These are phyloP conservation scores for Cerceris ruficornis DNA, from an alignment of 2,888 invertebrate species.

Conservation along the genomic window DNA sequence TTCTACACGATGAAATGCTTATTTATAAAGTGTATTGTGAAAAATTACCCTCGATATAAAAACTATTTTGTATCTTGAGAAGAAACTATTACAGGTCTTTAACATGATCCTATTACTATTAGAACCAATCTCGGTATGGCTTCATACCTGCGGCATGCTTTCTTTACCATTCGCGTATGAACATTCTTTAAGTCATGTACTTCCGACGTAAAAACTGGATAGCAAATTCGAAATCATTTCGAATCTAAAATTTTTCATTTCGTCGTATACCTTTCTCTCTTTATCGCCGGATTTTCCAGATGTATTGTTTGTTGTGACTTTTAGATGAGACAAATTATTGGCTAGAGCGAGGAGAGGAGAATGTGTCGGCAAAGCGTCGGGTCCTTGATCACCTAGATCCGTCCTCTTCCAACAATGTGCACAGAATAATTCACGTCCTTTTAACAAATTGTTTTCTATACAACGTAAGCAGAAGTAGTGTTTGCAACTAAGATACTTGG, in stretches of 20 bases:
- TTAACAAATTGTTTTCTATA: slow-evolving; percentile 86
- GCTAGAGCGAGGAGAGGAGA: slow-evolving; percentile 86
- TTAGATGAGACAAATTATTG: slow-evolving; percentile 85
- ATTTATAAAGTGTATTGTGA: neutral
- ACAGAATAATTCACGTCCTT: slow-evolving; percentile 87
- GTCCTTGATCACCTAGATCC: slow-evolving; percentile 86
- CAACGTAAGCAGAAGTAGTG: slow-evolving; percentile 91
- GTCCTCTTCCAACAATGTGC: slow-evolving; percentile 90
- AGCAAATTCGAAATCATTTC: slow-evolving; percentile 10
- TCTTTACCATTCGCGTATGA: slow-evolving; percentile 39
- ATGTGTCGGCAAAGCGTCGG: slow-evolving; percentile 87
- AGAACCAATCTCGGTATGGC: slow-evolving; percentile 68
- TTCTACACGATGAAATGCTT: neutral
- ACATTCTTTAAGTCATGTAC: slow-evolving; percentile 9
- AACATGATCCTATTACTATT: slow-evolving; percentile 71
- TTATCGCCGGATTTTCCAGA: slow-evolving; percentile 81
- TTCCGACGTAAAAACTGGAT: neutral
- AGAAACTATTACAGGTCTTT: slow-evolving; percentile 30
- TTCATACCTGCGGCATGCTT: slow-evolving; percentile 52
- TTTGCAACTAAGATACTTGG: slow-evolving; percentile 89
- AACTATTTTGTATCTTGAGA: slow-evolving; percentile 2
- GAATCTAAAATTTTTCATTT: neutral
- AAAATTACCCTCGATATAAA: slow-evolving; percentile 4
- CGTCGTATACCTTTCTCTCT: slow-evolving; percentile 80
- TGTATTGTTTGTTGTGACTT: slow-evolving; percentile 82